A percentile compares a stretch with the other conserved stretches of the same genome.
phyloP scores from a whole-genome alignment of 2,797 vertebrate genomes.

The Natrix natrix region DNA sequence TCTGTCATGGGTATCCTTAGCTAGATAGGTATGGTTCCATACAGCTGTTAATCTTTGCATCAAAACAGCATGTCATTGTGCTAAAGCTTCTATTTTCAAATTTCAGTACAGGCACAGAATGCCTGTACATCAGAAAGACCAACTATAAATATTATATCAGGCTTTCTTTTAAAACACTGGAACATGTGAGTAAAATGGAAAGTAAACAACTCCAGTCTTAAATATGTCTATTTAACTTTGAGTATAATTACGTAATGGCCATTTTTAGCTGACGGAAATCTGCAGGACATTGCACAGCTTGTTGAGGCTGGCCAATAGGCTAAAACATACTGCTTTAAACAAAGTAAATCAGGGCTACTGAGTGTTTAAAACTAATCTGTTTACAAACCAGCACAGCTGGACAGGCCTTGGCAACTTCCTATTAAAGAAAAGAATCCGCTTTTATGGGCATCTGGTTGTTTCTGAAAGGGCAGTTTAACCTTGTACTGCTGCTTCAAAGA shows the following conservation, averaged over 20 bases:
- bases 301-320: constrained; percentile 66
- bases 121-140: background rate
- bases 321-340: constrained; percentile 59
- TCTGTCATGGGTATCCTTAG: background rate
- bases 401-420: constrained; percentile 75
- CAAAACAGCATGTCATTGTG: constrained; percentile 39
- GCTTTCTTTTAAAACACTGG: background rate
- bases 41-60: constrained; percentile 16
- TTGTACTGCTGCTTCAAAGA: constrained; percentile 75
- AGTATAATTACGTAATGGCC: constrained; percentile 55
- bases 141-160: background rate
- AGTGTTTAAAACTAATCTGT: constrained; percentile 77
- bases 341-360: constrained; percentile 77
- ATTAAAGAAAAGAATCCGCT: constrained; percentile 76
- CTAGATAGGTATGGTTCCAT: background rate
- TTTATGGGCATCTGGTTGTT: constrained; percentile 80
- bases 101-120: background rate
- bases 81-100: constrained; percentile 4
- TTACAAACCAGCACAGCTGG: constrained; percentile 79
- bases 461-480: constrained; percentile 77
- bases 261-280: constrained; percentile 48
- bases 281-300: constrained; percentile 55
- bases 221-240: constrained; percentile 35
- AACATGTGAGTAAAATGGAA: constrained; percentile 21
- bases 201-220: constrained; percentile 41